phyloP scores from a whole-genome alignment of 92 coral and sea anemone genomes.

The Epizoanthus ramosus region DNA sequence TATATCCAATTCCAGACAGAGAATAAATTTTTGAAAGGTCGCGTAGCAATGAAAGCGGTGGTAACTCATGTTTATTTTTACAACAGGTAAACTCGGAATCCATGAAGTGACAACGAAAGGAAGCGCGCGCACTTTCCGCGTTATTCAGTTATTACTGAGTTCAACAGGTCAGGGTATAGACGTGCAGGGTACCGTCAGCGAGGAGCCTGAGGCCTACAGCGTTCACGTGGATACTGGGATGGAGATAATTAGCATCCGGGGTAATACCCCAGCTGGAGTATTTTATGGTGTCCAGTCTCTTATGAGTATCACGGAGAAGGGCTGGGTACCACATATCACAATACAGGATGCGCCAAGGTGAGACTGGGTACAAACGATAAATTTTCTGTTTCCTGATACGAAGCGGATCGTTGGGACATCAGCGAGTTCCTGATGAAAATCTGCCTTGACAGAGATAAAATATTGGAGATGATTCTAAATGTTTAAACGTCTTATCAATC shows the following conservation, averaged over 20 bases:
- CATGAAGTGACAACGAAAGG: conserved; percentile 48
- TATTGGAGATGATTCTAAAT: too few relatives aligned
- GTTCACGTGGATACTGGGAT: conserved; percentile 53
- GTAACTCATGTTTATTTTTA: background rate
- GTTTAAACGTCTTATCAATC: too few relatives aligned
- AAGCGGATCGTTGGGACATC: too few relatives aligned
- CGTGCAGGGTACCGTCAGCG: conserved; percentile 30
- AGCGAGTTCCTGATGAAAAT: too few relatives aligned
- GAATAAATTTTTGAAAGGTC: too few relatives aligned
- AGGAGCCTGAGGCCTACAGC: conserved; percentile 54
- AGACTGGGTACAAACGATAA: background rate
- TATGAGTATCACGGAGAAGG: conserved; percentile 61
- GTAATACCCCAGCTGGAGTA: conserved; percentile 56
- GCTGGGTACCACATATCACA: conserved; percentile 62
- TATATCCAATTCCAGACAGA: too few relatives aligned
- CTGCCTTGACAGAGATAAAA: too few relatives aligned
- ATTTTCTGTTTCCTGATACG: background rate
- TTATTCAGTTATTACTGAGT: conserved; percentile 51
- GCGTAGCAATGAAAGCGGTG: too few relatives aligned
- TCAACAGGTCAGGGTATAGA: conserved; percentile 22
- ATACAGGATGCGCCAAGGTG: conserved; percentile 54
- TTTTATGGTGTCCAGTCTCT: conserved; percentile 78
- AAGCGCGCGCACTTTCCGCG: conserved; percentile 49
- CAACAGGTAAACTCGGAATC: conserved; percentile 57
- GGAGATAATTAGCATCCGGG: conserved; percentile 66